These are phyloP conservation scores for Meteorus cinctellus DNA, from an alignment of 2,888 invertebrate species.

Conservation along the genomic window DNA sequence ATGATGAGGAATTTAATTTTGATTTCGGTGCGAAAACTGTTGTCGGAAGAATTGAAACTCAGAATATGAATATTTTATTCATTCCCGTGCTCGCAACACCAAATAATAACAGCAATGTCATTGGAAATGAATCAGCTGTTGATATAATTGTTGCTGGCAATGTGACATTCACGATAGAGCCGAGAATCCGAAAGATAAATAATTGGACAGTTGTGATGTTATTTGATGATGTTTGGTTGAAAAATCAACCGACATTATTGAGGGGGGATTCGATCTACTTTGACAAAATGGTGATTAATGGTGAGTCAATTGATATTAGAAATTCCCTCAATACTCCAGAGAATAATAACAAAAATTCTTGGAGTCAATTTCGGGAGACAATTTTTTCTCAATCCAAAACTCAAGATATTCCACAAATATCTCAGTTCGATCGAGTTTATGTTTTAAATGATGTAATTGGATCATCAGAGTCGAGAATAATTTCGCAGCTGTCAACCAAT, in stretches of 20 bases:
- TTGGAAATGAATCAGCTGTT: constrained; percentile 52
- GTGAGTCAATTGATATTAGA: constrained; percentile 63
- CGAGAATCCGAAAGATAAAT: constrained; percentile 72
- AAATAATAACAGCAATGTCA: not conserved
- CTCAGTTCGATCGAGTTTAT: constrained; percentile 49
- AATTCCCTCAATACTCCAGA: constrained; percentile 73
- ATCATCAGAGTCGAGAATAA: constrained; percentile 48
- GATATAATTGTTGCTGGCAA: constrained; percentile 68
- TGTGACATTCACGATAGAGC: constrained; percentile 71
- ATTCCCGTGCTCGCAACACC: constrained; percentile 51
- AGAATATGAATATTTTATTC: constrained; percentile 58
- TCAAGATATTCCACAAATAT: constrained; percentile 56
- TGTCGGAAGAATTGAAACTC: constrained; percentile 62
- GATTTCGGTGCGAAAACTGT: constrained; percentile 55
- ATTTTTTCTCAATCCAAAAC: constrained; percentile 60
- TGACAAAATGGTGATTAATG: constrained; percentile 64
- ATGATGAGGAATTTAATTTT: not conserved
- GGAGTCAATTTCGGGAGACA: constrained; percentile 45
- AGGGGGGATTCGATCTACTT: constrained; percentile 64
- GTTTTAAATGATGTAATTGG: constrained; percentile 52
- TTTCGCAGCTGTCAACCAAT: constrained; percentile 44
- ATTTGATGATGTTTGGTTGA: constrained; percentile 74
- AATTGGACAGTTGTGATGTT: constrained; percentile 65
- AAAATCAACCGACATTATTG: constrained; percentile 65
- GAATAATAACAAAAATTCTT: constrained; percentile 59